Evolutionary conservation across 1,140 invertebrate genomes (phyloP).

Genomic region (Glomeris maerens): DNA sequence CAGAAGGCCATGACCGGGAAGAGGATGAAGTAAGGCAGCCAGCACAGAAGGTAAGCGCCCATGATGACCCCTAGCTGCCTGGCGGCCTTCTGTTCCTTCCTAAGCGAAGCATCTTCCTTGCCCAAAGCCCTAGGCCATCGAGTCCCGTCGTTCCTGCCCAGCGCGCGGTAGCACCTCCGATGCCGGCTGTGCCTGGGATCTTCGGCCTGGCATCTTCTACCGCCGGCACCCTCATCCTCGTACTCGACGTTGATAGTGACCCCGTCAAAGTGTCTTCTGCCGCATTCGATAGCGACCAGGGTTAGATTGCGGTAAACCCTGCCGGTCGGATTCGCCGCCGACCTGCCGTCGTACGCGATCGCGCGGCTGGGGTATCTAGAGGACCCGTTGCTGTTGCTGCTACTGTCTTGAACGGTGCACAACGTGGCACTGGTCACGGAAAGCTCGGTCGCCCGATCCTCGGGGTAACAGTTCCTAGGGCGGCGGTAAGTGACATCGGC

Average conservation of each 20-base stretch:
- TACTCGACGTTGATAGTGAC: conserved; percentile 24
- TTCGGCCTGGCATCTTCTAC: no score
- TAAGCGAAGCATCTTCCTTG: conserved; percentile 23
- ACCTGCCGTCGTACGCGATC: conserved; percentile 8
- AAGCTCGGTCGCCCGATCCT: background rate
- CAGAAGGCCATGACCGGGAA: conserved; percentile 48
- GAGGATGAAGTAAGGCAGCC: conserved; percentile 47
- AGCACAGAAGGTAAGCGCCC: conserved; percentile 47
- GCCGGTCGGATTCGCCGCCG: conserved; percentile 13
- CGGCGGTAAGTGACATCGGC: conserved; percentile 1
- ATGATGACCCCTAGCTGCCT: conserved; percentile 48
- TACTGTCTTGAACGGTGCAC: background rate
- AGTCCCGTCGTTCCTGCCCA: conserved; percentile 3
- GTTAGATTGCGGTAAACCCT: conserved; percentile 6
- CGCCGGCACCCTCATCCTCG: conserved; percentile 11
- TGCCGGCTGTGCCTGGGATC: conserved; percentile 8
- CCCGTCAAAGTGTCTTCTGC: conserved; percentile 19
- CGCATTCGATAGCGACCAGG: conserved; percentile 8
- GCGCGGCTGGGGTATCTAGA: conserved; percentile 4
- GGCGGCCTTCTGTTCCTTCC: conserved; percentile 47
- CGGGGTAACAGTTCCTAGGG: conserved; percentile 11
- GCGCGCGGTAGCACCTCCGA: conserved; percentile 1
- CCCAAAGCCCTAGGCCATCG: conserved; percentile 4
- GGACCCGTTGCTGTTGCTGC: background rate
- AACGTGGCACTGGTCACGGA: conserved; percentile 17